Conservation (phyloP, 2,113 vertebrate genomes). For the Pavo muticus region DNA sequence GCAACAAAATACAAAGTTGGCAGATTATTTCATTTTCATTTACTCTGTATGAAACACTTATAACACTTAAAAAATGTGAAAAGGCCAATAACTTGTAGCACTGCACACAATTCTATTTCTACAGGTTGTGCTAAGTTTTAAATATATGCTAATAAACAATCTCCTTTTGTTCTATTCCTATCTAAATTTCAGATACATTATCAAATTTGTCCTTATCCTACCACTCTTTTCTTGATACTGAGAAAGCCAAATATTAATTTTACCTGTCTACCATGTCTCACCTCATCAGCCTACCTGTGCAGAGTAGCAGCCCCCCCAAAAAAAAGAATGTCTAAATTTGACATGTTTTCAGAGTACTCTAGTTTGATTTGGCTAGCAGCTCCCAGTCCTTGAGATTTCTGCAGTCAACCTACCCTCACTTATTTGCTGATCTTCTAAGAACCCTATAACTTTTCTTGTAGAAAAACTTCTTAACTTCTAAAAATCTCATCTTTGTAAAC, state of each 20-base stretch:
- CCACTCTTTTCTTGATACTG: background rate
- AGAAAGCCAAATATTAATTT: background rate
- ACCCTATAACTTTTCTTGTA: background rate
- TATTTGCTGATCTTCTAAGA: background rate
- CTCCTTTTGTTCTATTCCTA: background rate
- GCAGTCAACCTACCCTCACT: fast-evolving
- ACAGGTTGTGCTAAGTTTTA: background rate
- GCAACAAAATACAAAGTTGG: background rate
- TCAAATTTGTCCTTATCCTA: background rate
- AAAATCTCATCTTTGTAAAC: background rate
- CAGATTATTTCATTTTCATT: background rate
- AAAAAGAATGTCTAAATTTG: background rate
- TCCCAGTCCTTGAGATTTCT: background rate
- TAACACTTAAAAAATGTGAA: background rate
- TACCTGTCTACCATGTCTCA: background rate
- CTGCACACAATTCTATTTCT: background rate
- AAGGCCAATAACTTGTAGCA: background rate
- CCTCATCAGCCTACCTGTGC: background rate
- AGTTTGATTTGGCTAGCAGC: background rate
- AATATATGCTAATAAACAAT: background rate
- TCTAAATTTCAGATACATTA: background rate
- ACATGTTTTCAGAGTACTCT: background rate
- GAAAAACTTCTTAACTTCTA: background rate
- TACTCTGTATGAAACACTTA: background rate
- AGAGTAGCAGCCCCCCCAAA: background rate